These are phyloP conservation scores for Hylaea fasciaria DNA, from an alignment of 2,888 invertebrate genomes.

Conservation along the genomic window DNA sequence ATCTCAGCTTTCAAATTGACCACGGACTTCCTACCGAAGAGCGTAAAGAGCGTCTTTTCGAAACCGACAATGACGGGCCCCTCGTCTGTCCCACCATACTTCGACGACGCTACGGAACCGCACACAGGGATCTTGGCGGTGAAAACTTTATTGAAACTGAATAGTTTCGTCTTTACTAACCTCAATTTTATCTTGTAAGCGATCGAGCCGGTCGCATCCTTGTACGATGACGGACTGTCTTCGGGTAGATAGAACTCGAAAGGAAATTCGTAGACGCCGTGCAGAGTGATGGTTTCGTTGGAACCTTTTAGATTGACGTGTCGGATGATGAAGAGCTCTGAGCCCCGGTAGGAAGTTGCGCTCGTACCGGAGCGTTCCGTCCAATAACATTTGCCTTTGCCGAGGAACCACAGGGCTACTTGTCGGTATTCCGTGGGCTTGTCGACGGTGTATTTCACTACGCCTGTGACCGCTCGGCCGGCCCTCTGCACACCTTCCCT, in stretches of 20 bases:
- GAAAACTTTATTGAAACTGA: conserved; percentile 32
- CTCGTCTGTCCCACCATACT: neutral
- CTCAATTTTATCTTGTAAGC: conserved; percentile 26
- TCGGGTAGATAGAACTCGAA: conserved; percentile 38
- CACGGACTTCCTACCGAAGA: conserved; percentile 6
- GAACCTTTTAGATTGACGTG: conserved; percentile 18
- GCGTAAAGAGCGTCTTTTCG: conserved; percentile 34
- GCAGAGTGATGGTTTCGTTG: conserved; percentile 13
- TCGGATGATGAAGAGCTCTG: conserved; percentile 21
- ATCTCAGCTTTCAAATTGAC: conserved; percentile 33
- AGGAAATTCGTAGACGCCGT: conserved; percentile 33
- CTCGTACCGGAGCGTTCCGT: neutral
- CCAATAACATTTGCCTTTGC: conserved; percentile 34
- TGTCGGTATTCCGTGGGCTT: conserved; percentile 35
- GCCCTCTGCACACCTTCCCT: conserved; percentile 5
- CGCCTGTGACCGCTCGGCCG: conserved; percentile 29
- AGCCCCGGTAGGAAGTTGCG: conserved; percentile 1
- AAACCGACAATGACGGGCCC: conserved; percentile 34
- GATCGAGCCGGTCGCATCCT: conserved; percentile 27
- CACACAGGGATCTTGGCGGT: conserved; percentile 33
- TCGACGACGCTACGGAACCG: conserved; percentile 20
- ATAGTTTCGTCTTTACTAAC: conserved; percentile 32
- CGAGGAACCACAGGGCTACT: conserved; percentile 30
- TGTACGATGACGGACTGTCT: conserved; percentile 34
- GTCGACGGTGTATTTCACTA: conserved; percentile 30